Conservation (phyloP, 2,113 vertebrate species). For the Mus musculus region DNA sequence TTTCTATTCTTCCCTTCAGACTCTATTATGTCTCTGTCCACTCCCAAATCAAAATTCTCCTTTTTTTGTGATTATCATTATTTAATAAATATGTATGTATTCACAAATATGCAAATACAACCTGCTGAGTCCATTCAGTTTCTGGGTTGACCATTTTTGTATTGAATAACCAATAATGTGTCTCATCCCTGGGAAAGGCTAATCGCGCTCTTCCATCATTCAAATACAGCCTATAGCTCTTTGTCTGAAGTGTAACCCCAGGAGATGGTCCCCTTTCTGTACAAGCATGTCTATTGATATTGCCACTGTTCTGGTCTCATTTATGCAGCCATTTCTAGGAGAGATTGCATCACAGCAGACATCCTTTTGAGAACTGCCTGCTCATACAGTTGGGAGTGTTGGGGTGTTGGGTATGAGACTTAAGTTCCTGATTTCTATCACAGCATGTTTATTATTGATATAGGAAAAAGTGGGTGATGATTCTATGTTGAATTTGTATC, state of each 20-base stretch:
- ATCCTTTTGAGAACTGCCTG: background rate
- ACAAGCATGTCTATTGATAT: background rate
- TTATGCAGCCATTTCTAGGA: background rate
- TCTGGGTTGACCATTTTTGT: background rate
- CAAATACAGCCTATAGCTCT: background rate
- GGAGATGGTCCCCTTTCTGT: background rate
- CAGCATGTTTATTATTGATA: background rate
- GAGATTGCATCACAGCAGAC: background rate
- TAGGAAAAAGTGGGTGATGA: background rate
- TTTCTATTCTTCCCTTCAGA: background rate
- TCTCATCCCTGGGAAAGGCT: background rate
- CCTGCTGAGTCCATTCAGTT: background rate
- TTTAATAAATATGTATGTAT: background rate
- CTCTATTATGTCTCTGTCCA: background rate
- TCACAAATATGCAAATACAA: background rate
- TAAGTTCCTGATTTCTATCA: background rate
- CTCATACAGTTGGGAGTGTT: background rate
- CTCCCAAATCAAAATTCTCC: background rate
- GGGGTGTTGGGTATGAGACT: background rate
- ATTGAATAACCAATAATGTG: background rate
- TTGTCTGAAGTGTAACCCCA: background rate
- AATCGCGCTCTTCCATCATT: background rate
- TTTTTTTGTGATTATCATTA: background rate
- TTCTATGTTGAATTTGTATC: background rate
- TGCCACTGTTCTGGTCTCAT: too few species aligned